Evolutionary conservation across 2,888 invertebrate species (phyloP).

Genomic region (Lasioglossum malachurum): DNA sequence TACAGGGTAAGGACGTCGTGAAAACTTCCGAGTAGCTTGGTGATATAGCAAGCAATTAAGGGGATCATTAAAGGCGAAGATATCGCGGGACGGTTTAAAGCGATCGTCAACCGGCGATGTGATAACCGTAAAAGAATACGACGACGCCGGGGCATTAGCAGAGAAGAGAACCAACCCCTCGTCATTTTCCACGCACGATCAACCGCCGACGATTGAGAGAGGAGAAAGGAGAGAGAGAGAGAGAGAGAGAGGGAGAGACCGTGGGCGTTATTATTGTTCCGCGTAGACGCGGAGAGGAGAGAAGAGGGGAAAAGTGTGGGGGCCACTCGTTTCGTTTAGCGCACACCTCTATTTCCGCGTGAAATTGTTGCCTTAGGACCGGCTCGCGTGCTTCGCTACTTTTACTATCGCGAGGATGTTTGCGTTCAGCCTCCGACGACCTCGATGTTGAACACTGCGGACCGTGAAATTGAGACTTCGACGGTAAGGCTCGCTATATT

Average conservation of each 20-base stretch:
- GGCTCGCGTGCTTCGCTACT: not conserved
- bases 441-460: not conserved
- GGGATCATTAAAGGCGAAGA: conserved; percentile 66
- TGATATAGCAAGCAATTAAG: conserved; percentile 64
- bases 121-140: conserved; percentile 73
- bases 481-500: not conserved
- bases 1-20: conserved; percentile 49
- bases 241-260: conserved; percentile 5
- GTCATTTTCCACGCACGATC: conserved; percentile 70
- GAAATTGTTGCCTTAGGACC: conserved; percentile 28
- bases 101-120: conserved; percentile 66
- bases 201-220: conserved; percentile 54
- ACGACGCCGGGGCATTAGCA: conserved; percentile 57
- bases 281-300: conserved; percentile 2
- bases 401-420: conserved; percentile 6
- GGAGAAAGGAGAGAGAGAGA: not conserved
- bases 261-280: conserved; percentile 41
- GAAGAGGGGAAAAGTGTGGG: not conserved
- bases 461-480: conserved; percentile 9
- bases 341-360: conserved; percentile 24
- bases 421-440: not conserved
- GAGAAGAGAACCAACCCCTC: conserved; percentile 55
- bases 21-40: conserved; percentile 49
- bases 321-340: conserved; percentile 4
- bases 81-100: conserved; percentile 58